phyloP scores from a whole-genome alignment of 2,888 invertebrate genomes.

The Pristionchus exspectatus region DNA sequence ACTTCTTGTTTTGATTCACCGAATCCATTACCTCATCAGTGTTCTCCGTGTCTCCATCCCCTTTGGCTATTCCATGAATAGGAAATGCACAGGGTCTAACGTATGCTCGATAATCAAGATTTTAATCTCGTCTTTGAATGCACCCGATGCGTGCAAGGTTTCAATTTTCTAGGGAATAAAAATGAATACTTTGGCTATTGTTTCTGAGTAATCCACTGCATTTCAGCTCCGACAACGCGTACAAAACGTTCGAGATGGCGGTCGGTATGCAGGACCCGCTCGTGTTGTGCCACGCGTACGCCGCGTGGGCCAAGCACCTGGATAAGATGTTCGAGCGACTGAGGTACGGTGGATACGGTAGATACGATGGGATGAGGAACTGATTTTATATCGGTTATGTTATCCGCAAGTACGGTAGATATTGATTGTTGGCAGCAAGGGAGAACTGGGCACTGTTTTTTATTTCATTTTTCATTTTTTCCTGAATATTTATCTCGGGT shows the following conservation, averaged over 20 bases:
- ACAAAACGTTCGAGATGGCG: neutral
- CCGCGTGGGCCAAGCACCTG: constrained; percentile 45
- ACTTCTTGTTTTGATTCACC: neutral
- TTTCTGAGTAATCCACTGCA: neutral
- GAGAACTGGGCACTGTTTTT: too few species aligned
- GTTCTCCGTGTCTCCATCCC: neutral
- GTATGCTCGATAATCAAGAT: too few species aligned
- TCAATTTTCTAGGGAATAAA: too few species aligned
- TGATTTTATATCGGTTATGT: neutral
- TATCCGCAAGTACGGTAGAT: neutral
- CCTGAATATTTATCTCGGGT: neutral
- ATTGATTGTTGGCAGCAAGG: too few species aligned
- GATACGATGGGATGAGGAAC: neutral
- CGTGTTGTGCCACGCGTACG: neutral
- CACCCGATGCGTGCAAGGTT: too few species aligned
- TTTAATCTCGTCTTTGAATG: too few species aligned
- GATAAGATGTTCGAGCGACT: neutral
- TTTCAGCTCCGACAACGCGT: constrained; percentile 23
- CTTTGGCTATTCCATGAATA: neutral
- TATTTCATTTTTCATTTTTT: neutral
- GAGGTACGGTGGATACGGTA: constrained; percentile 25
- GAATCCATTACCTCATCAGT: neutral
- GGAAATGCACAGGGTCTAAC: neutral
- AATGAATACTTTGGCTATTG: neutral
- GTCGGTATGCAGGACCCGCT: neutral